phyloP scores from a whole-genome alignment of 2,113 vertebrate genomes.

The Monarcha castaneiventris region DNA sequence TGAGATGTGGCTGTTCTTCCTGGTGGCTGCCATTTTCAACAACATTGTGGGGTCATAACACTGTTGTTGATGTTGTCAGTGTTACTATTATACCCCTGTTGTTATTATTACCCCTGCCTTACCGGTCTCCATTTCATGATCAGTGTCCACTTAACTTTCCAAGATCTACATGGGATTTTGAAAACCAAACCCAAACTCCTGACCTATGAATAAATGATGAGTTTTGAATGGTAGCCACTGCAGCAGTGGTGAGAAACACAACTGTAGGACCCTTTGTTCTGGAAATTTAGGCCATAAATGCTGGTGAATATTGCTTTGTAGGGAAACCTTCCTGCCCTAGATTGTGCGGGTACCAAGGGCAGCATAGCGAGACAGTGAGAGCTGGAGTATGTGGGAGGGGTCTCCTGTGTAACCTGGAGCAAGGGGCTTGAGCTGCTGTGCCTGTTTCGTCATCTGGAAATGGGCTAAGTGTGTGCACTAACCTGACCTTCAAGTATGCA shows the following conservation, averaged over 20 bases:
- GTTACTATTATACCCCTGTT: not conserved
- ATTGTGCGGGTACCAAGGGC: not conserved
- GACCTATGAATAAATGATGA: not conserved
- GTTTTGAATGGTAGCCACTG: not conserved
- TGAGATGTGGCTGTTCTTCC: not conserved
- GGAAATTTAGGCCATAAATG: not conserved
- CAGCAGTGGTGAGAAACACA: not conserved
- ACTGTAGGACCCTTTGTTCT: not conserved
- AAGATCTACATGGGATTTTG: not conserved
- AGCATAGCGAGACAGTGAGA: not conserved
- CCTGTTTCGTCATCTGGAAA: not conserved
- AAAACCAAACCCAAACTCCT: not conserved
- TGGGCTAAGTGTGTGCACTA: not conserved
- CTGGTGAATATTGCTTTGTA: not conserved
- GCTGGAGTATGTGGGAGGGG: accelerated
- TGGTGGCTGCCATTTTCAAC: not conserved
- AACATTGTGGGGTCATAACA: no score
- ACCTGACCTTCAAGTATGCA: not conserved
- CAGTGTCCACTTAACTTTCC: not conserved
- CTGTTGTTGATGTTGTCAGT: not conserved
- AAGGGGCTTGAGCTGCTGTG: not conserved
- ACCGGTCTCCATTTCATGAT: not conserved
- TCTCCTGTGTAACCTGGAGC: not conserved
- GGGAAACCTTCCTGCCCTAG: not conserved
- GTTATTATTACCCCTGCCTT: not conserved